These are phyloP conservation scores for Styela plicata DNA, from an alignment of 23 tunicate genomes.

Conservation along the genomic window DNA sequence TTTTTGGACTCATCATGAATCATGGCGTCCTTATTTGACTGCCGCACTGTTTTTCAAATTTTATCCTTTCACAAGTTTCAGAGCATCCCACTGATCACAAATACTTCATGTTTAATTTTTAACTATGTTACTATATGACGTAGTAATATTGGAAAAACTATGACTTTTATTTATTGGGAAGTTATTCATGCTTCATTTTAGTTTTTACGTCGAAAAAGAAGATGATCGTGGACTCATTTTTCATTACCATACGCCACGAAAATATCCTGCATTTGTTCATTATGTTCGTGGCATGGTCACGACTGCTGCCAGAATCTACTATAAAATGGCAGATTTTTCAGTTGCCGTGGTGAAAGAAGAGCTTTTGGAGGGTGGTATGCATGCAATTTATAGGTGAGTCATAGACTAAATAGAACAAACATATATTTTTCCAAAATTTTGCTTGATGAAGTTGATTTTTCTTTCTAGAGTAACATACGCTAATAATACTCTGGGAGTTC, in stretches of 20 bases:
- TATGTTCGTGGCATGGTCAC: slow-evolving; percentile 40
- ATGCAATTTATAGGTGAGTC: slow-evolving; percentile 33
- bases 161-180: neutral
- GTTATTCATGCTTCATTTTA: neutral
- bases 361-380: slow-evolving; percentile 40
- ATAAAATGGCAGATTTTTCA: slow-evolving; percentile 21
- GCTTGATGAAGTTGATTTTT: neutral
- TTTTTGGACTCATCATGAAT: no score
- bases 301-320: slow-evolving; percentile 35
- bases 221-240: slow-evolving; percentile 38
- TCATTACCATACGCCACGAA: slow-evolving; percentile 51
- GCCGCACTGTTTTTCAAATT: no score
- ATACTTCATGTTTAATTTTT: no score
- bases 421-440: no score
- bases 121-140: no score
- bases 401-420: no score
- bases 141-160: no score
- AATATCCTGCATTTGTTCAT: slow-evolving; percentile 41
- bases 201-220: slow-evolving; percentile 50
- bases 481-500: slow-evolving; percentile 26
- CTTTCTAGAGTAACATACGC: slow-evolving; percentile 32
- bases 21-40: no score
- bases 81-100: no score
- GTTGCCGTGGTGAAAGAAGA: slow-evolving; percentile 33
- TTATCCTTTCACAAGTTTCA: no score